These are phyloP conservation scores for Tamias sibiricus DNA, from an alignment of 2,113 vertebrate genomes.

Conservation along the genomic window DNA sequence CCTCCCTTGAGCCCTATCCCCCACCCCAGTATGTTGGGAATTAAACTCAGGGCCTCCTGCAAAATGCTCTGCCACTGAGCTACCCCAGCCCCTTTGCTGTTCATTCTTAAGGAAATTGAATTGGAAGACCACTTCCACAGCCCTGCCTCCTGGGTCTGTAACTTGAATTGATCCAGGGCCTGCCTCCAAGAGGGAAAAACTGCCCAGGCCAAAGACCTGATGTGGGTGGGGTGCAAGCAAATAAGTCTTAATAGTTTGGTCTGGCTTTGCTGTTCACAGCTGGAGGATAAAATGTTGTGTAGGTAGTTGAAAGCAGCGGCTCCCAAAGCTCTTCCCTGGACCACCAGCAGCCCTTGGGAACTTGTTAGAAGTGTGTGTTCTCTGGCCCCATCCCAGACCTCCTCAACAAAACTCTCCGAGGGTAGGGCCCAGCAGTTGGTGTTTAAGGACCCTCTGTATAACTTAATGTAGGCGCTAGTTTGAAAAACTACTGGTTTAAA, in stretches of 20 bases:
- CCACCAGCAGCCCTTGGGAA: background rate
- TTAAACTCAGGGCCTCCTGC: background rate
- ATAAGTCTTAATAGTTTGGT: no score
- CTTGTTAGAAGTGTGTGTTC: background rate
- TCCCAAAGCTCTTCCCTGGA: background rate
- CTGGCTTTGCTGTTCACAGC: background rate
- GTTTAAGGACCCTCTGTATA: background rate
- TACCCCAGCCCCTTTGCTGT: background rate
- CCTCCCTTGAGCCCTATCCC: no score
- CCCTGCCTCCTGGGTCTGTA: background rate
- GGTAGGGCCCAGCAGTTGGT: background rate
- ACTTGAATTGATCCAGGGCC: background rate
- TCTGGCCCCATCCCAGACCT: background rate
- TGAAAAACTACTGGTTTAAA: background rate
- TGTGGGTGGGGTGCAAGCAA: fast-evolving
- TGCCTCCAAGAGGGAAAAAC: background rate
- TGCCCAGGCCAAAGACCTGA: background rate
- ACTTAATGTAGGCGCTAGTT: background rate
- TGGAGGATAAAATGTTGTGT: no score
- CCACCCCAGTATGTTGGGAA: background rate
- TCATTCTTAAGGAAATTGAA: background rate
- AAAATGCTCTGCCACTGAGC: no score
- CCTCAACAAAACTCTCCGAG: background rate
- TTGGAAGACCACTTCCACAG: background rate
- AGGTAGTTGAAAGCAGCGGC: background rate